Evolutionary conservation across 2,113 vertebrate genomes (phyloP).

Genomic region (Pygoscelis antarcticus): DNA sequence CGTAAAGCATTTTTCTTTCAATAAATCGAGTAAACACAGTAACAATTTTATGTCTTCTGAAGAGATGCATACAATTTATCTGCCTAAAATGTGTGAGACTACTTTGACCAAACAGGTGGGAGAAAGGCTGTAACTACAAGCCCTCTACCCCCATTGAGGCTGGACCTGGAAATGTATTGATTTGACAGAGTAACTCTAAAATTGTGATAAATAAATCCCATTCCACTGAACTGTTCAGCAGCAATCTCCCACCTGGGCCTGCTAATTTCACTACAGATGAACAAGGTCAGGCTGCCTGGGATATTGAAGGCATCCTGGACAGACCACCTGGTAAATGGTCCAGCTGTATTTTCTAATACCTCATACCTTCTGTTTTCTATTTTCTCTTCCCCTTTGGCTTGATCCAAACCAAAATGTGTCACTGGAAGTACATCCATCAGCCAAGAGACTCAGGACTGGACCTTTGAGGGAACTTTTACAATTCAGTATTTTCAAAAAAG

Average conservation of each 20-base stretch:
- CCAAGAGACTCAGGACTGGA: background rate
- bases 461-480: background rate
- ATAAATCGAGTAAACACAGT: background rate
- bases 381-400: background rate
- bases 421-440: background rate
- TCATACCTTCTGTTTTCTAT: background rate
- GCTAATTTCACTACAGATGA: conserved; percentile 38
- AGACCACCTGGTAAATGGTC: background rate
- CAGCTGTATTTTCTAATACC: background rate
- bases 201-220: conserved; percentile 23
- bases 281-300: background rate
- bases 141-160: background rate
- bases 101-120: background rate
- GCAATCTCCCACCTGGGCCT: background rate
- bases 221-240: background rate
- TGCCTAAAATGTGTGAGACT: background rate
- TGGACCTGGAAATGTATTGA: background rate
- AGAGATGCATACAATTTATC: background rate
- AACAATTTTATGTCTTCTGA: background rate
- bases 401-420: background rate
- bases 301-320: background rate
- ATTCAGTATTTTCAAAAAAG: conserved; percentile 35
- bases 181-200: conserved; percentile 1
- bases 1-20: background rate
- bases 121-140: background rate